Evolutionary conservation across 2,888 invertebrate species (phyloP).

Genomic region (Caradrina kadenii): DNA sequence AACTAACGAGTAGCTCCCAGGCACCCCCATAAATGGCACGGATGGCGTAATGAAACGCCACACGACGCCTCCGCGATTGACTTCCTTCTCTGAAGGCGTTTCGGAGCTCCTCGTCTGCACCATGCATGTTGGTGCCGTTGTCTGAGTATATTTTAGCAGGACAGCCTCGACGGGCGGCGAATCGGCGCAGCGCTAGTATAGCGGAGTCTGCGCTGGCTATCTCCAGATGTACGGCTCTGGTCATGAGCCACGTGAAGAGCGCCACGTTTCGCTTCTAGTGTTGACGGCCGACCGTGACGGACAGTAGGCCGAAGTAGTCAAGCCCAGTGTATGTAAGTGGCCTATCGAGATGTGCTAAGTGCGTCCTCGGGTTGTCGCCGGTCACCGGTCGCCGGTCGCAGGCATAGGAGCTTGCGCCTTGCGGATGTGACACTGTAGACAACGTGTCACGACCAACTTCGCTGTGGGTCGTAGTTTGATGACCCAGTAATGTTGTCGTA

Average conservation of each 20-base stretch:
- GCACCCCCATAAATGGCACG: not conserved
- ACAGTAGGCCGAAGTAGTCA: not conserved
- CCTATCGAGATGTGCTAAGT: not conserved
- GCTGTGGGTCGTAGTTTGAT: not conserved
- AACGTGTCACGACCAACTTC: not conserved
- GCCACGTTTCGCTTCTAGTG: too few species aligned
- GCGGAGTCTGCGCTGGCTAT: too few species aligned
- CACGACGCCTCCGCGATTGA: not conserved
- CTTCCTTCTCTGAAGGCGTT: not conserved
- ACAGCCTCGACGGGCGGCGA: not conserved
- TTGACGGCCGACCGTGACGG: too few species aligned
- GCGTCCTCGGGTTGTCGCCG: not conserved
- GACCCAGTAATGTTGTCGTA: not conserved
- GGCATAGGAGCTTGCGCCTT: not conserved
- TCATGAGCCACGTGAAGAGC: too few species aligned
- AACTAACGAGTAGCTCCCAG: not conserved
- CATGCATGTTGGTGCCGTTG: too few species aligned
- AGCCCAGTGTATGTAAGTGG: not conserved
- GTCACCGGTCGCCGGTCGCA: not conserved
- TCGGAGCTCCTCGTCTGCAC: not conserved
- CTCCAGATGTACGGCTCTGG: too few species aligned
- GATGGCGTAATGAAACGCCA: not conserved
- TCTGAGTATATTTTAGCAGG: too few species aligned
- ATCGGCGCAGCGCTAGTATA: not conserved
- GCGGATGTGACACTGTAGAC: not conserved